phyloP scores from a whole-genome alignment of 2,797 vertebrate species.

The Acrocephalus scirpaceus region DNA sequence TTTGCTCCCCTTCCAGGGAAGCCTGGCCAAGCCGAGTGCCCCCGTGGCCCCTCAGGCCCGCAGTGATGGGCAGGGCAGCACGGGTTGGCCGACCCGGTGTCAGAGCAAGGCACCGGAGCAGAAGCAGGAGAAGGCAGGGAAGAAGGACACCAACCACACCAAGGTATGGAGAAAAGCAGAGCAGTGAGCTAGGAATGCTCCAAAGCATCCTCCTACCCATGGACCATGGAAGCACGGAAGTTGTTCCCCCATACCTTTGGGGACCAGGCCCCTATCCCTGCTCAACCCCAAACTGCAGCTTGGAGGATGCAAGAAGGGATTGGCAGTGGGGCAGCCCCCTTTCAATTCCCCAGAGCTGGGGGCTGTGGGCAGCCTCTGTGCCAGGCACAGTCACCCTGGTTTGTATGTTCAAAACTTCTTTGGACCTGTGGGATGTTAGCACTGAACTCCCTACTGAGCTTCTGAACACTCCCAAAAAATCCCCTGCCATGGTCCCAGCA shows the following conservation, averaged over 20 bases:
- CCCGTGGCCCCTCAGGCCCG: neutral
- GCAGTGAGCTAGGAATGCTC: neutral
- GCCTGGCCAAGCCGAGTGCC: conserved; percentile 37
- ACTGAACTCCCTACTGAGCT: rapidly evolving
- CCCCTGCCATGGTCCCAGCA: neutral
- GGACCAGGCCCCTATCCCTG: neutral
- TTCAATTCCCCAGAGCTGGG: neutral
- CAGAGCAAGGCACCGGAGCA: conserved; percentile 28
- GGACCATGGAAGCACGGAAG: neutral
- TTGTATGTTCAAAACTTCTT: neutral
- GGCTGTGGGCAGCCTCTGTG: neutral
- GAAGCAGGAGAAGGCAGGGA: conserved; percentile 47
- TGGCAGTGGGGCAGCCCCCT: neutral
- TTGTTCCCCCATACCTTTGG: neutral
- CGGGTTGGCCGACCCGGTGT: conserved; percentile 18
- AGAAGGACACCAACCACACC: neutral
- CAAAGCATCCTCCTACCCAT: neutral
- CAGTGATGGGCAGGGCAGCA: neutral
- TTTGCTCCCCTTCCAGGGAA: conserved; percentile 49
- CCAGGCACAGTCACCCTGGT: neutral
- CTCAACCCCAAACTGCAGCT: neutral
- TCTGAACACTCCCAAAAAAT: neutral
- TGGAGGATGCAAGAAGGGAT: neutral
- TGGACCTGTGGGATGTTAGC: neutral
- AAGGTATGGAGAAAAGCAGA: conserved; percentile 19